Conservation (phyloP, 2,797 vertebrate genomes). For the Alosa sapidissima region DNA sequence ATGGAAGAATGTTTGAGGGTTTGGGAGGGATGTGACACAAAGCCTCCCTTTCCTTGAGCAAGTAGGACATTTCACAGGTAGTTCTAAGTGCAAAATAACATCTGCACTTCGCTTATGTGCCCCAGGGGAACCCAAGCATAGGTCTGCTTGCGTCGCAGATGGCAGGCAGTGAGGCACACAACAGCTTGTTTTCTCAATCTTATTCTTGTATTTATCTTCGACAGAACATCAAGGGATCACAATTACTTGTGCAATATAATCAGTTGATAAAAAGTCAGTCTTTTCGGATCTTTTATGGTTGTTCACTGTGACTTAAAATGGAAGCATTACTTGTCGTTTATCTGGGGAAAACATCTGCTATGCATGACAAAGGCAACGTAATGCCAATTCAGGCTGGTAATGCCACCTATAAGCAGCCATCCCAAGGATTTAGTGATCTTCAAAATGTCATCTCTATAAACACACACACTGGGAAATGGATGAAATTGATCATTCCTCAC, state of each 20-base stretch:
- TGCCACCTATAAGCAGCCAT: background rate
- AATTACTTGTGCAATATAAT: constrained; percentile 15
- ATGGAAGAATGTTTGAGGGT: background rate
- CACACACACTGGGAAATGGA: background rate
- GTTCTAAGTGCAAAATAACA: constrained; percentile 25
- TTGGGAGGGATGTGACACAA: background rate
- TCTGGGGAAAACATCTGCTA: background rate
- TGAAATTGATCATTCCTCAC: background rate
- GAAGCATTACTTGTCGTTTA: background rate
- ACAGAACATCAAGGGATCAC: constrained; percentile 21
- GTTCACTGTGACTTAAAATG: background rate
- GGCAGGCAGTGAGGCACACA: constrained; percentile 20
- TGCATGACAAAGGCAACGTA: background rate
- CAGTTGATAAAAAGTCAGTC: background rate
- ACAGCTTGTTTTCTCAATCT: constrained; percentile 42
- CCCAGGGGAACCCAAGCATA: background rate
- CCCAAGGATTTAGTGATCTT: background rate
- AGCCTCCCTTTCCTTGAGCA: background rate
- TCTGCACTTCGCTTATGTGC: background rate
- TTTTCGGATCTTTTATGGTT: background rate
- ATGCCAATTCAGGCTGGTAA: background rate
- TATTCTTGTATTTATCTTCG: constrained; percentile 24
- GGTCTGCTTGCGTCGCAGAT: constrained; percentile 25
- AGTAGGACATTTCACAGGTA: constrained; percentile 30
- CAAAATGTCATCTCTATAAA: background rate